phyloP scores from a whole-genome alignment of 2,888 invertebrate species.

The Hypselothyrea guttata region DNA sequence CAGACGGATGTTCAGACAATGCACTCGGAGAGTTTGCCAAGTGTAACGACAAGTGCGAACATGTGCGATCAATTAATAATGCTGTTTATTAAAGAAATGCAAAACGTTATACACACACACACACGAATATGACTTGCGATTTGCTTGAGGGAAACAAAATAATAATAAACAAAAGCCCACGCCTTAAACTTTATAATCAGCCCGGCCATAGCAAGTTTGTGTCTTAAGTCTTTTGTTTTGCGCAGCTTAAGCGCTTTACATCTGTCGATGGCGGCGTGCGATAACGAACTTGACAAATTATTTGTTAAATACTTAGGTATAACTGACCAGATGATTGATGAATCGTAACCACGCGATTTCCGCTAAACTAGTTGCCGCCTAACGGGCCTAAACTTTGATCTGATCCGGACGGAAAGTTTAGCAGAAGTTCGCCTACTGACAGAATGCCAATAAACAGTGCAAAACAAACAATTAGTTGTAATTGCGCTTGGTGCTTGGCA shows the following conservation, averaged over 20 bases:
- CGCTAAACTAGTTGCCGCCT: no score
- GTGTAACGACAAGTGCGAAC: conserved; percentile 33
- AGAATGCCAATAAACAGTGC: background rate
- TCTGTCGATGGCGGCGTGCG: background rate
- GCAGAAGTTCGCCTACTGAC: background rate
- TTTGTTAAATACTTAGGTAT: background rate
- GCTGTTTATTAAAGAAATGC: conserved; percentile 25
- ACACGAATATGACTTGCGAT: conserved; percentile 47
- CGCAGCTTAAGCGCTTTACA: background rate
- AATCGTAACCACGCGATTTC: background rate
- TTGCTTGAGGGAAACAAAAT: background rate
- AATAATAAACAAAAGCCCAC: conserved; percentile 2
- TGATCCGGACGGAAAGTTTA: no score
- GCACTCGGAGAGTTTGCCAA: conserved; percentile 8
- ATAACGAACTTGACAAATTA: background rate
- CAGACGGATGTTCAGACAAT: background rate
- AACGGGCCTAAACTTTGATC: no score
- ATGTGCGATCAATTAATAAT: conserved; percentile 37
- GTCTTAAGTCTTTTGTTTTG: conserved; percentile 65
- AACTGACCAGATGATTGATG: background rate
- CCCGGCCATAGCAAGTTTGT: conserved; percentile 46
- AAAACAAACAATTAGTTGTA: conserved; percentile 51
- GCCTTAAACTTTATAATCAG: conserved; percentile 1
- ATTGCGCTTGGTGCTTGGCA: conserved; percentile 38
- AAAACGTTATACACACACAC: conserved; percentile 11